Evolutionary conservation across 2,113 vertebrate species (phyloP), one percentile per base, ranked within the genome.

Genomic region (Grammatotria lemairii): DNA sequence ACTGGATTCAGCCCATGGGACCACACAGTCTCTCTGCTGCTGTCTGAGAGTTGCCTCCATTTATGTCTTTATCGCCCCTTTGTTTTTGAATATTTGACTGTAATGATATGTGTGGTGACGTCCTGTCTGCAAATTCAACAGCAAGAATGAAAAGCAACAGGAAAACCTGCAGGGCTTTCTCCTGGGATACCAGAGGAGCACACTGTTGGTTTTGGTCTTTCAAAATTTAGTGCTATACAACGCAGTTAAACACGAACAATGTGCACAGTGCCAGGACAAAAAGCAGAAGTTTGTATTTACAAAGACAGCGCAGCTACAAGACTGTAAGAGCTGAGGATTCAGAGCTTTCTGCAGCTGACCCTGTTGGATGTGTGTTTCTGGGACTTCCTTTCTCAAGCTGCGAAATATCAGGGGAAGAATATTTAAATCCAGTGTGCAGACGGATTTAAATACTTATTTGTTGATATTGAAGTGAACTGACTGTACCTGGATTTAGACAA

Each of bases 1-100:
- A 90, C 86, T 85, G 92, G 89, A 93, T 86, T 84, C 75, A 78
- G 55, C 83, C 57, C 84, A 45, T 19, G 14, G 81, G 88, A 84
- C 47, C 26, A 51, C 86, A 35, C 86, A 17, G 9, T 28, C 55
- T 80, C 23, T 40, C n/a, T 82, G 49, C 28, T 21, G 31, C 80
- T 16, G 3, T 54, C 49, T 40, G 2, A 38, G n/a, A 80, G n/a
- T 5, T 75, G 23, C 19, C 12, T 33, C 42, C 17, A 47, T 53
- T 68, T 51, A 13, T 13, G 51, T 45, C 80, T 26, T 38, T 8
- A 11, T 8, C 47, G 12, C 21, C 51, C 9, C 35, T 73, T 17
- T 51, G 33, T 9, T 16, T 23, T 12, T 12, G 2, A 63, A 12
- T 38, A 38, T 53, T 2, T 35, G 42, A 35, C 42, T 49, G 9